Evolutionary conservation across 2,888 invertebrate species (phyloP).

Genomic region (Sphecodes monilicornis): DNA sequence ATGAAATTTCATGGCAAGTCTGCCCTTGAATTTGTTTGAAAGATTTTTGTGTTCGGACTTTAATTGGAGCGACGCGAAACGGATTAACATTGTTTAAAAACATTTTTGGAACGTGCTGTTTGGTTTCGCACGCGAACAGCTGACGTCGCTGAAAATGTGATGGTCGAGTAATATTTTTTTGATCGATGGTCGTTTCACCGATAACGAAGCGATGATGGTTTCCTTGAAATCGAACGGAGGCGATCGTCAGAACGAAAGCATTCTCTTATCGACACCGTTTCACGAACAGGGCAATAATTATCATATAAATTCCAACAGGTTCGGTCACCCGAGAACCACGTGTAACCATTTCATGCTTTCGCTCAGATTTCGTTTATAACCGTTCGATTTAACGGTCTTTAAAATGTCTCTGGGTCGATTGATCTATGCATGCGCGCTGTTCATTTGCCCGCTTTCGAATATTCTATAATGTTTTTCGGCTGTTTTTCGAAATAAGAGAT

Average conservation of each 20-base stretch:
- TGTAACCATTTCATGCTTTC: neutral
- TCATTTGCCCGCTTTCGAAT: neutral
- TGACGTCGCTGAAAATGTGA: neutral
- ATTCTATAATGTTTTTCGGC: neutral
- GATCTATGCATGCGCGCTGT: neutral
- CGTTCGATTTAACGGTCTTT: neutral
- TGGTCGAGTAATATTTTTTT: neutral
- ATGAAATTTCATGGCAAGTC: too few species aligned
- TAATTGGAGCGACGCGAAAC: neutral
- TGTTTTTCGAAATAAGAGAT: neutral
- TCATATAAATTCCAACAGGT: constrained; percentile 46
- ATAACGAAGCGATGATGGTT: neutral
- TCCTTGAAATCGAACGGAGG: neutral
- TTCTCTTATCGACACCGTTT: constrained; percentile 27
- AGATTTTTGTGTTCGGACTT: too few species aligned
- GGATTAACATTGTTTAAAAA: neutral
- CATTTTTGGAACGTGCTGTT: neutral
- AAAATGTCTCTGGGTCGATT: neutral
- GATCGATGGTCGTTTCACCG: neutral
- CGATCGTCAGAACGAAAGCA: constrained; percentile 15
- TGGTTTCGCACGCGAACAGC: neutral
- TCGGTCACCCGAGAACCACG: constrained; percentile 15
- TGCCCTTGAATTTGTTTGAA: too few species aligned
- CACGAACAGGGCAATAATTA: constrained; percentile 29
- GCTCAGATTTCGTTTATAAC: constrained; percentile 9